Base-by-base conservation (phyloP, 2,888 invertebrate genomes). In the Parochlus steinenii region DNA sequence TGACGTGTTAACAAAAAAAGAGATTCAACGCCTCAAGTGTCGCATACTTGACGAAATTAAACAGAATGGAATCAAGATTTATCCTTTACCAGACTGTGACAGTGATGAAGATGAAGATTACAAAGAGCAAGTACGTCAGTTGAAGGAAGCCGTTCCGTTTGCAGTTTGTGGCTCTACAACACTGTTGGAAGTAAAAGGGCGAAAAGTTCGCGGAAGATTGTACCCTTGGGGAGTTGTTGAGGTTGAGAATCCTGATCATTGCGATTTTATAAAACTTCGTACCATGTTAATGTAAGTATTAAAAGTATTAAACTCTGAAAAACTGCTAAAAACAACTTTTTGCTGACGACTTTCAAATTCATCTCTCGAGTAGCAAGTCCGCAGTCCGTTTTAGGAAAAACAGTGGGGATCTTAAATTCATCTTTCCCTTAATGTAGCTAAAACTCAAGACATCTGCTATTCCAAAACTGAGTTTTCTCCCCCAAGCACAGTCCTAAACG, bases 201-300 rank as follows among this genome's bases (percentile, higher is more conserved):
- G 82, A 35, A 83, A 87, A 58, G 90, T 95, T 41, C 70, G 93
- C 38, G 97, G 95, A 17, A 74, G 95, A 3, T 69, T 89, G 40
- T 97, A 95, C 65, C 93, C 95, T 0, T 97, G 95, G 95, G 95
- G 95, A 24, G 92, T 95, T 2, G 92, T 95, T 6, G 95, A 95
- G 62, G 92, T 95, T 8, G 95, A 97, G 60, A 95, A 95, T 67
- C 90, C 93, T 0, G 92, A 93, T 29, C 95, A 95, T 55, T 93
- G 93, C 63, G 95, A 97, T 65, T 97, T 95, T 56, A 90, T 93
- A 51, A 95, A 93, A 58, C 70, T 97, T 40, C 66, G 95, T 46
- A 90, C 92, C 8, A 92, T 95, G 92, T 70, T 95, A 24, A 90
- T 93, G 83, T 81, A 47, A 64, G 65, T 56, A 20, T 16, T 19